phyloP scores from a whole-genome alignment of 2,888 invertebrate genomes.

The Acronicta leporina region DNA sequence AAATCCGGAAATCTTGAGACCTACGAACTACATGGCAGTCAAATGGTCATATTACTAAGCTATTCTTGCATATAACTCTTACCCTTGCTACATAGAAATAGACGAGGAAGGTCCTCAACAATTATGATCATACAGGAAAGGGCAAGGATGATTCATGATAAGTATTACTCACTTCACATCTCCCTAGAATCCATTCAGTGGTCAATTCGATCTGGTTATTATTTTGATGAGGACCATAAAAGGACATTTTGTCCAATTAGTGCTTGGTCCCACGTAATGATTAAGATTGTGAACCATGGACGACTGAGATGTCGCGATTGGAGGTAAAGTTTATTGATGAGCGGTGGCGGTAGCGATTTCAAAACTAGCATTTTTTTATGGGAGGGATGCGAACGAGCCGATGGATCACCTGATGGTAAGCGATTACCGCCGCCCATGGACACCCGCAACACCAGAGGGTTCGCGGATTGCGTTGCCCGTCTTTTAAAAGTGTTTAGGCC shows the following conservation, averaged over 20 bases:
- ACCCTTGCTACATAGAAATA: neutral
- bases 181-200: conserved; percentile 58
- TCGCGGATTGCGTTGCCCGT: too few species aligned
- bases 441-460: too few species aligned
- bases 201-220: conserved; percentile 53
- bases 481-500: too few species aligned
- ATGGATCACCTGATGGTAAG: too few species aligned
- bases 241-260: conserved; percentile 83
- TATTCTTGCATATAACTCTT: too few species aligned
- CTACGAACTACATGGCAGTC: too few species aligned
- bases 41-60: too few species aligned
- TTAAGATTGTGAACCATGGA: conserved; percentile 69
- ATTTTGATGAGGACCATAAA: conserved; percentile 69
- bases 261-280: conserved; percentile 57
- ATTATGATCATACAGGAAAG: conserved; percentile 19
- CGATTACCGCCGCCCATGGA: too few species aligned
- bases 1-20: too few species aligned
- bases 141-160: conserved; percentile 41
- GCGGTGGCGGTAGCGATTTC: conserved; percentile 44
- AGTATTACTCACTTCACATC: conserved; percentile 47
- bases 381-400: too few species aligned
- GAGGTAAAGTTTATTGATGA: conserved; percentile 27
- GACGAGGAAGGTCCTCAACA: neutral
- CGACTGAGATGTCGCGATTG: conserved; percentile 42
- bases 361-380: too few species aligned